Percentiles rank a stretch among this genome's conserved stretches.
Evolutionary conservation across 2,888 invertebrate species (phyloP).

Genomic region (Rhyacophila evoluta): DNA sequence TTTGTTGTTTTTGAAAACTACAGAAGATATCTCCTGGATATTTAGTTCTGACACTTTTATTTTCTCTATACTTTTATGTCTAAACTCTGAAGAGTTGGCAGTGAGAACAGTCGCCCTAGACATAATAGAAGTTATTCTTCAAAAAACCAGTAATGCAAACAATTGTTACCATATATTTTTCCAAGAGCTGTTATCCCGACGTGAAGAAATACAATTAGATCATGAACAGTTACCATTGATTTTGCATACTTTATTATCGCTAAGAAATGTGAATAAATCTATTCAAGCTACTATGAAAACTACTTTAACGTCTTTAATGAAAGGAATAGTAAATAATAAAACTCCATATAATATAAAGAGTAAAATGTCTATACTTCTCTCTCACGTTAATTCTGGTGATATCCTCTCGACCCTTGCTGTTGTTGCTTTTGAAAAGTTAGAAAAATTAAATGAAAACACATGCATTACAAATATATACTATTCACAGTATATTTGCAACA

Average conservation of each 20-base stretch:
- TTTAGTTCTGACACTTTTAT: slow-evolving; percentile 66
- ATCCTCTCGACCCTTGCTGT: slow-evolving; percentile 63
- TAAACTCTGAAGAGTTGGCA: slow-evolving; percentile 68
- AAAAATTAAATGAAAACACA: slow-evolving; percentile 58
- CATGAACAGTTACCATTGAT: slow-evolving; percentile 75
- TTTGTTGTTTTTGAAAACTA: slow-evolving; percentile 22
- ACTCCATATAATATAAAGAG: slow-evolving; percentile 67
- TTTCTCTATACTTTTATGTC: slow-evolving; percentile 69
- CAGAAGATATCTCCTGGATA: slow-evolving; percentile 59
- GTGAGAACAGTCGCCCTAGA: slow-evolving; percentile 72
- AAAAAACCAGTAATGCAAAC: slow-evolving; percentile 60
- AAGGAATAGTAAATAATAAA: slow-evolving; percentile 60
- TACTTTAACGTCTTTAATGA: slow-evolving; percentile 57
- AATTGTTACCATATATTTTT: slow-evolving; percentile 65
- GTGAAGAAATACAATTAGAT: slow-evolving; percentile 75
- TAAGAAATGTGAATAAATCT: slow-evolving; percentile 64
- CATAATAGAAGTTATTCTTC: slow-evolving; percentile 64
- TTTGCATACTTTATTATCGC: slow-evolving; percentile 73
- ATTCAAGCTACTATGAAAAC: slow-evolving; percentile 62
- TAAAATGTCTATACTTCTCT: slow-evolving; percentile 65
- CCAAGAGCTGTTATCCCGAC: slow-evolving; percentile 65
- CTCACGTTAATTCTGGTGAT: slow-evolving; percentile 64
- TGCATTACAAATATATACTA: slow-evolving; percentile 66
- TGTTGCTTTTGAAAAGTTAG: slow-evolving; percentile 58
- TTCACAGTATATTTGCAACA: slow-evolving; percentile 68